These are phyloP conservation scores for Argyrosomus regius DNA, from an alignment of 2,797 vertebrate species.

Conservation along the genomic window DNA sequence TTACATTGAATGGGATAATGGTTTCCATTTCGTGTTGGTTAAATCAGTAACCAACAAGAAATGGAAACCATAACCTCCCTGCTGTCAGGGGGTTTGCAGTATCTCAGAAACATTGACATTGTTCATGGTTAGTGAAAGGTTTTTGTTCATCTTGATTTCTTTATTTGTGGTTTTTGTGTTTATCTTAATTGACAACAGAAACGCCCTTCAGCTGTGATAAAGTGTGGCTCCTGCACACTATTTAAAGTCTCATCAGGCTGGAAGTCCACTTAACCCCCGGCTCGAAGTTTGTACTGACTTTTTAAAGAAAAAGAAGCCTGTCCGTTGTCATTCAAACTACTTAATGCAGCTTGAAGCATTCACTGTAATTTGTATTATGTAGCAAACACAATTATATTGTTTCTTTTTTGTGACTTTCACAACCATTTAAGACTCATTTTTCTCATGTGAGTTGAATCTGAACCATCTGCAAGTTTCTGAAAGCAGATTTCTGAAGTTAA, in stretches of 20 bases:
- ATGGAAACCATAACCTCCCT: conserved; percentile 44
- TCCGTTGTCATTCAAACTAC: neutral
- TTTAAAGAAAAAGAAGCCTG: neutral
- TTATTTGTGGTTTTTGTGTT: conserved; percentile 38
- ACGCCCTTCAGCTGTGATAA: conserved; percentile 21
- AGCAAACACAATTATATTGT: neutral
- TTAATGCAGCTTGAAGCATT: neutral
- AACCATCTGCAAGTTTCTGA: neutral
- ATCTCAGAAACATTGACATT: neutral
- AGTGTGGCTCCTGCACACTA: conserved; percentile 18
- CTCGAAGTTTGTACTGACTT: neutral
- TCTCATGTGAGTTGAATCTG: neutral
- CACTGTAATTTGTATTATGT: neutral
- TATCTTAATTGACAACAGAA: conserved; percentile 40
- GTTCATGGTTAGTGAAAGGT: conserved; percentile 19
- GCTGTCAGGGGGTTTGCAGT: neutral
- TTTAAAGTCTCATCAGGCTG: conserved; percentile 9
- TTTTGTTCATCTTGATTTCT: conserved; percentile 15
- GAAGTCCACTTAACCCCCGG: conserved; percentile 10
- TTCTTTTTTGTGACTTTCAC: neutral
- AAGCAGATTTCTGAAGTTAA: neutral
- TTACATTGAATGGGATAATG: conserved; percentile 38
- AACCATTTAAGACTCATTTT: neutral
- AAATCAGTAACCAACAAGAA: conserved; percentile 38
- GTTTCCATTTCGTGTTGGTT: conserved; percentile 51